phyloP scores from a whole-genome alignment of 2,797 vertebrate species.

The Eulemur albifrons region DNA sequence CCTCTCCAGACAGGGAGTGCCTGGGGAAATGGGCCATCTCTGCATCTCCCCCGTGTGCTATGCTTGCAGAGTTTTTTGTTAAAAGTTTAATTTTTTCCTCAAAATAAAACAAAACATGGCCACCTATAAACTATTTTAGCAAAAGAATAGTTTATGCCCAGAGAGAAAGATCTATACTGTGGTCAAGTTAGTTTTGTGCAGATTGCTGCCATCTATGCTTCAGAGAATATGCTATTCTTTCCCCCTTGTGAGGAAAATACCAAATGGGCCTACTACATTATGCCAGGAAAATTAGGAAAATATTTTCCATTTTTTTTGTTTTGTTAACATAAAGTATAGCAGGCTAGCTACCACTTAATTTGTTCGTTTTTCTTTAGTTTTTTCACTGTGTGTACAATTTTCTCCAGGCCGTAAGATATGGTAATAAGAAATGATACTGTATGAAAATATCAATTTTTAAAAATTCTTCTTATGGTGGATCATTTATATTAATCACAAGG shows the following conservation, averaged over 20 bases:
- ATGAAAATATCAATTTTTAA: background rate
- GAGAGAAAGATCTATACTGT: background rate
- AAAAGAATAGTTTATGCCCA: background rate
- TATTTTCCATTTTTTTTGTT: background rate
- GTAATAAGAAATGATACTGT: background rate
- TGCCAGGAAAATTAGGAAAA: background rate
- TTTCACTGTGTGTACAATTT: background rate
- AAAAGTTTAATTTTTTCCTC: background rate
- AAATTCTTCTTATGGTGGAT: background rate
- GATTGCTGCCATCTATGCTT: background rate
- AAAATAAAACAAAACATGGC: background rate
- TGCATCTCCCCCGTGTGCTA: too few species aligned
- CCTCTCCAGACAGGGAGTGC: background rate
- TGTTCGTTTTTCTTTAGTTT: background rate
- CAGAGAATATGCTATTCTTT: background rate
- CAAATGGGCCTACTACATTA: background rate
- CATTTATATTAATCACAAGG: background rate
- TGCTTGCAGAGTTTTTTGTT: background rate
- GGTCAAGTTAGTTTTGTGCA: background rate
- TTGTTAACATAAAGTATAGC: background rate
- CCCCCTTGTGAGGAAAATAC: background rate
- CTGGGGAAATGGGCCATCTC: too few species aligned
- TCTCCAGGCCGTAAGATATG: background rate
- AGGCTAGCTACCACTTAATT: background rate
- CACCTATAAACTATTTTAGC: background rate